Percentiles rank a stretch among this genome's conserved stretches.
phyloP scores from a whole-genome alignment of 2,113 vertebrate genomes.

The Leptobrachium ailaonicum region DNA sequence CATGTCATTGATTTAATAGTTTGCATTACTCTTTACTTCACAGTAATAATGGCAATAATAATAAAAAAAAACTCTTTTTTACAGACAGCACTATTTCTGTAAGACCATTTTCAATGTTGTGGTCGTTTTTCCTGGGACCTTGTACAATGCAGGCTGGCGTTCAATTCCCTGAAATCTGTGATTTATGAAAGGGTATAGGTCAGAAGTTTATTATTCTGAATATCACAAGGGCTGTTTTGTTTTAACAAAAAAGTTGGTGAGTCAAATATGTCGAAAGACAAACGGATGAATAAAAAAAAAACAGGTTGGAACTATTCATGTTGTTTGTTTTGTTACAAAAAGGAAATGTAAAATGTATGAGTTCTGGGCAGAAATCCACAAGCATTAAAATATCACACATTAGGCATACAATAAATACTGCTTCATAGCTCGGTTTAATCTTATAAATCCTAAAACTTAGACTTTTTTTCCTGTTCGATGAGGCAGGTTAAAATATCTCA shows the following conservation, averaged over 20 bases:
- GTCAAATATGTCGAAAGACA: slow-evolving; percentile 63
- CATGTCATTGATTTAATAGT: too few relatives aligned
- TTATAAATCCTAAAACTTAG: slow-evolving; percentile 58
- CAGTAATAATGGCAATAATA: too few relatives aligned
- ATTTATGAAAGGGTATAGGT: slow-evolving; percentile 59
- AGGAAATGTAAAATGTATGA: slow-evolving; percentile 50
- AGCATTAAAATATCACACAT: slow-evolving; percentile 56
- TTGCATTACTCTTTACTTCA: too few relatives aligned
- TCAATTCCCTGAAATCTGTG: slow-evolving; percentile 50
- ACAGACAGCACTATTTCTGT: too few relatives aligned
- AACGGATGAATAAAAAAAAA: slow-evolving; percentile 56
- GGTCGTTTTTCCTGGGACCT: slow-evolving; percentile 52
- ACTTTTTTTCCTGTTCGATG: slow-evolving; percentile 27
- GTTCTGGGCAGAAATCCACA: slow-evolving; percentile 49
- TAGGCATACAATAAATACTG: slow-evolving; percentile 50
- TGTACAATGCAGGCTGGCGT: slow-evolving; percentile 48
- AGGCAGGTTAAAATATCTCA: slow-evolving; percentile 25
- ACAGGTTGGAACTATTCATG: slow-evolving; percentile 50
- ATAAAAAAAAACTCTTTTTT: too few relatives aligned
- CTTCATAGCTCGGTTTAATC: slow-evolving; percentile 41
- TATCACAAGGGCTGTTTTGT: slow-evolving; percentile 60
- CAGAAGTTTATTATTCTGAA: slow-evolving; percentile 60
- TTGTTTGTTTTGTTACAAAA: slow-evolving; percentile 49
- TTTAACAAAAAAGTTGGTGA: slow-evolving; percentile 56
- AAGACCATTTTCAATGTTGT: too few relatives aligned